phyloP scores from a whole-genome alignment of 2,113 vertebrate genomes.

The Riparia riparia region DNA sequence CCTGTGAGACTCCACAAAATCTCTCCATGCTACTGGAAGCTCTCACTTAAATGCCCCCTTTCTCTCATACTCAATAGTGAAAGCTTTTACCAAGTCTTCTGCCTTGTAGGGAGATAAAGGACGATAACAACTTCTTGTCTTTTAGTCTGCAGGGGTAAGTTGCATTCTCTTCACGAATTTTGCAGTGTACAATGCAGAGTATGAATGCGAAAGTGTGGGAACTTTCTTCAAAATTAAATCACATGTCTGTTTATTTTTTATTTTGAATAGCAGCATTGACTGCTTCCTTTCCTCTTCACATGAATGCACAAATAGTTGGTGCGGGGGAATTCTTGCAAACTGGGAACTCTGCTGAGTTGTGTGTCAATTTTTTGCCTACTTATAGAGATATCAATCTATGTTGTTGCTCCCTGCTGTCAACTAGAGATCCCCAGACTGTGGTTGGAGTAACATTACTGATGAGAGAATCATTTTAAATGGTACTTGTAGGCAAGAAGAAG shows the following conservation, averaged over 20 bases:
- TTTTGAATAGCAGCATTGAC: constrained; percentile 54
- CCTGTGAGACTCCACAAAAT: background rate
- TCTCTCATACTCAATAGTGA: background rate
- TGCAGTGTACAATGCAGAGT: background rate
- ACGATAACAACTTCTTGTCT: background rate
- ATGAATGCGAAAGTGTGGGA: constrained; percentile 18
- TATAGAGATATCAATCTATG: background rate
- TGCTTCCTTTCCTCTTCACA: constrained; percentile 16
- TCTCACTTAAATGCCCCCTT: background rate
- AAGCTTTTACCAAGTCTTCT: background rate
- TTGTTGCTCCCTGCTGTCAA: background rate
- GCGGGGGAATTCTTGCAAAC: background rate
- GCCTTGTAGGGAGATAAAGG: background rate
- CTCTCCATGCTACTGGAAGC: background rate
- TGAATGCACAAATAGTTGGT: constrained; percentile 7
- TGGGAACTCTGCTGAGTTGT: background rate
- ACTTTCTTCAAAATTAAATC: constrained; percentile 38
- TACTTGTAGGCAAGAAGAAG: background rate
- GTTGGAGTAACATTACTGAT: background rate
- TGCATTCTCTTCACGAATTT: background rate
- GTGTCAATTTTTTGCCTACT: constrained; percentile 1
- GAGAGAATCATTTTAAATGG: background rate
- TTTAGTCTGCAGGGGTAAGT: background rate
- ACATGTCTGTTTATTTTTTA: constrained; percentile 26
- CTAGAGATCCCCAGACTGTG: background rate